A percentile compares a stretch with the other conserved stretches of the same genome.
Evolutionary conservation across 2,888 invertebrate species (phyloP).

Genomic region (Tipula lateralis): DNA sequence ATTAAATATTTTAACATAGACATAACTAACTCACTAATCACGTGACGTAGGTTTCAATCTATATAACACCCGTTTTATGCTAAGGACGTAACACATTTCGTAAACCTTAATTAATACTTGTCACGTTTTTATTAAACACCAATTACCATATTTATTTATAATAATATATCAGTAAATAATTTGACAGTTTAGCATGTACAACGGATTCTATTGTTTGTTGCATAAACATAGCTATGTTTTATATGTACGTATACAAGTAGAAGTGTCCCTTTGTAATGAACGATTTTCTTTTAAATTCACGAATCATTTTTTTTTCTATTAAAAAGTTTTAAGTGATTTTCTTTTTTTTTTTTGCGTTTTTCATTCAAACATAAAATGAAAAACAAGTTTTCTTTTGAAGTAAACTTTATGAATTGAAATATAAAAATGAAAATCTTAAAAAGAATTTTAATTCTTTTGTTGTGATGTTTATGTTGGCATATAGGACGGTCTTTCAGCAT

Average conservation of each 20-base stretch:
- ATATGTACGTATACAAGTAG: neutral
- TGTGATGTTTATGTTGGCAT: neutral
- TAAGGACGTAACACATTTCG: neutral
- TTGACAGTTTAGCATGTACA: neutral
- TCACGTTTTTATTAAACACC: neutral
- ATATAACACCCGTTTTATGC: too few species aligned
- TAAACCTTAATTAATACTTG: neutral
- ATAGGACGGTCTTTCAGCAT: neutral
- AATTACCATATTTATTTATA: neutral
- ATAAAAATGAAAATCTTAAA: neutral
- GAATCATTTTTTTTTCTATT: neutral
- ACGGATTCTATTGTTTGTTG: neutral
- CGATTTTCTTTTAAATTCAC: neutral
- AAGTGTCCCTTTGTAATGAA: neutral
- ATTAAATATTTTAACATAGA: neutral
- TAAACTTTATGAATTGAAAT: constrained; percentile 5
- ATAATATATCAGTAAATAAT: neutral
- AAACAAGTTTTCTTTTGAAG: neutral
- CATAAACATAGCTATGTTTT: neutral
- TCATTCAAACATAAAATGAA: constrained; percentile 11
- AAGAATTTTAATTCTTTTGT: neutral
- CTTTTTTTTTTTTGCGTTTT: neutral
- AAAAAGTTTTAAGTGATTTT: constrained; percentile 24
- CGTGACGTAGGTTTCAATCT: neutral
- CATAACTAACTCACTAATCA: neutral